Conservation (phyloP, 2,797 vertebrate genomes). For the Bovichtus variegatus region DNA sequence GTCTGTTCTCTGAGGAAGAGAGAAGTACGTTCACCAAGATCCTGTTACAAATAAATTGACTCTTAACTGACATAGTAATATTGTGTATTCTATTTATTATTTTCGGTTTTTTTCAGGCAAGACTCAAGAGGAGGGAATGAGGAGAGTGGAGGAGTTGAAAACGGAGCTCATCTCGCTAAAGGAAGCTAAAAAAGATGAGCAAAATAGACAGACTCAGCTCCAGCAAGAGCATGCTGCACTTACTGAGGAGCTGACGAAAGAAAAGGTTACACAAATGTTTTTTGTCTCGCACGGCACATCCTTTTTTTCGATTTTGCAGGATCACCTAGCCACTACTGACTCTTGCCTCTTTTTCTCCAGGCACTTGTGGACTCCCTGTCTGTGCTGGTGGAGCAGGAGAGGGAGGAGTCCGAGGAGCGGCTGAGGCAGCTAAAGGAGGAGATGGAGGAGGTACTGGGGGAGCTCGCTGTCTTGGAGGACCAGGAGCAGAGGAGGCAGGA, state of each 20-base stretch:
- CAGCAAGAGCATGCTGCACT: constrained; percentile 80
- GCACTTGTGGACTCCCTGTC: constrained; percentile 84
- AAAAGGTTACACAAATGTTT: constrained; percentile 82
- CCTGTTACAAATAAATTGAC: background rate
- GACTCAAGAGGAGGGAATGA: constrained; percentile 84
- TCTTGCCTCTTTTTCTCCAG: constrained; percentile 72
- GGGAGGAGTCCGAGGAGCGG: constrained; percentile 86
- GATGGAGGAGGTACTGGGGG: constrained; percentile 88
- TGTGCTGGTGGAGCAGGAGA: constrained; percentile 82
- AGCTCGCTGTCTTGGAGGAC: constrained; percentile 87
- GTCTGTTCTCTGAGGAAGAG: constrained; percentile 87
- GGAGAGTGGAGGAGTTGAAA: constrained; percentile 81
- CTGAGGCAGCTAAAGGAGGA: constrained; percentile 87
- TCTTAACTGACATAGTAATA: background rate
- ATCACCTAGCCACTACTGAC: background rate
- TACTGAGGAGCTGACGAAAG: constrained; percentile 83
- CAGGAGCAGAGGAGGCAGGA: constrained; percentile 85
- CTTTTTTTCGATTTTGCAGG: background rate
- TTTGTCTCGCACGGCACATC: background rate
- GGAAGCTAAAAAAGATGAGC: constrained; percentile 76
- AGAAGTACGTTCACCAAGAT: constrained; percentile 83
- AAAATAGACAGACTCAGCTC: constrained; percentile 78
- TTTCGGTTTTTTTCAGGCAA: constrained; percentile 75
- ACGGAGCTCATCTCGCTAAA: constrained; percentile 85
- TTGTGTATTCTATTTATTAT: background rate